Evolutionary conservation across 1,140 invertebrate genomes (phyloP), one percentile per base, ranked within the genome.

Genomic region (Panagrolaimus sp.): DNA sequence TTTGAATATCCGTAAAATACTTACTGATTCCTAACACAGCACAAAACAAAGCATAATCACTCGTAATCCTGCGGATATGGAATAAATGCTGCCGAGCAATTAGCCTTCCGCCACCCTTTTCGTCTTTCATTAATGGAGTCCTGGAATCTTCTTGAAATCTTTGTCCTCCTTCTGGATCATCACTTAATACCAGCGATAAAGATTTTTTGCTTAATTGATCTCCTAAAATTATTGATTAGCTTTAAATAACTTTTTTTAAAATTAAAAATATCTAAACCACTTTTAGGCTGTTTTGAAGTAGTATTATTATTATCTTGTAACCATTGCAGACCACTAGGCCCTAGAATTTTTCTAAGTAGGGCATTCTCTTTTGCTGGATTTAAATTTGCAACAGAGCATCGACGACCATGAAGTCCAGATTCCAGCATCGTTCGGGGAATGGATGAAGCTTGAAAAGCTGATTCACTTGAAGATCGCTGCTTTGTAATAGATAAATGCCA

Each of bases 11-110:
- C n/a, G n/a, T n/a, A n/a, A n/a, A n/a, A n/a, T n/a, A 68, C 76
- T 72, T 61, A 81, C 78, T 64, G 51, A 81, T 81, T 31, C 79
- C 79, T 16, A 81, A 65, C 25, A 82, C 38, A 14, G 80, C 66
- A 69, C 81, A 82, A 45, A 80, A 73, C 47, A 81, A 62, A 0
- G 79, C 79, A 46, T 70, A 78, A 63, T 81, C 78, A 53, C 77
- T 81, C 45, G 79, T 79, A 27, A 70, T 16, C 25, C 79, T 66
- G 9, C 79, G 64, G 16, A 66, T 73, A 42, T 79, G 70, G 47
- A 78, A 82, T 25, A 81, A 67, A 9, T 72, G 63, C 66, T 81
- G 80, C 11, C 79, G 51, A 62, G 74, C 57, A 65, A 81, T 78
- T 16, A 81, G 61, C 13, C 79, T 75, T 27, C 79, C 80, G 45